phyloP scores from a whole-genome alignment of 2,113 vertebrate genomes.

The Oreochromis tanganicae region DNA sequence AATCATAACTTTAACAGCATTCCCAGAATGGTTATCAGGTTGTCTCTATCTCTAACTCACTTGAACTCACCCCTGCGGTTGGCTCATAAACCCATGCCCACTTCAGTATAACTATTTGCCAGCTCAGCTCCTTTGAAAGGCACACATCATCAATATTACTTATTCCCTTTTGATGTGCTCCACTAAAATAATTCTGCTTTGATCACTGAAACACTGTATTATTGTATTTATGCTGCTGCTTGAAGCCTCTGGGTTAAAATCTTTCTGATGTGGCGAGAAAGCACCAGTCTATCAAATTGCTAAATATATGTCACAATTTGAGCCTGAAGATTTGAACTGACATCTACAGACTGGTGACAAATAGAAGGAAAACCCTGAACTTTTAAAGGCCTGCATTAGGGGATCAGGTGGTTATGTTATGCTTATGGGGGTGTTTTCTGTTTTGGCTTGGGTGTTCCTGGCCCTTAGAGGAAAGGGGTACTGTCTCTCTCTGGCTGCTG shows the following conservation, averaged over 20 bases:
- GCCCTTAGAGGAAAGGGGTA: not conserved
- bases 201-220: slow-evolving; percentile 39
- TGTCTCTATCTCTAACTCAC: not conserved
- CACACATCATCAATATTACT: slow-evolving; percentile 50
- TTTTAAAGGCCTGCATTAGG: not conserved
- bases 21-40: not conserved
- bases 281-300: not conserved
- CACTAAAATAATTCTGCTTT: slow-evolving; percentile 45
- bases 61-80: not conserved
- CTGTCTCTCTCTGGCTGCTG: not conserved
- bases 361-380: not conserved
- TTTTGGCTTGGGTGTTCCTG: not conserved
- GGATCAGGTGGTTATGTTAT: not conserved
- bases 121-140: slow-evolving; percentile 37
- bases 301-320: not conserved
- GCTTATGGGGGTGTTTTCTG: not conserved
- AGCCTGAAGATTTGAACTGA: not conserved
- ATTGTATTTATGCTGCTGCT: slow-evolving; percentile 21
- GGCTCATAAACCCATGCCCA: slow-evolving; percentile 5
- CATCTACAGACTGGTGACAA: not conserved
- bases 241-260: not conserved
- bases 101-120: slow-evolving; percentile 13
- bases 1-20: not conserved
- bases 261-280: not conserved
- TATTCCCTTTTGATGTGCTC: slow-evolving; percentile 33